These are phyloP conservation scores for Eubucco bourcierii DNA, from an alignment of 2,113 vertebrate species.

Conservation along the genomic window DNA sequence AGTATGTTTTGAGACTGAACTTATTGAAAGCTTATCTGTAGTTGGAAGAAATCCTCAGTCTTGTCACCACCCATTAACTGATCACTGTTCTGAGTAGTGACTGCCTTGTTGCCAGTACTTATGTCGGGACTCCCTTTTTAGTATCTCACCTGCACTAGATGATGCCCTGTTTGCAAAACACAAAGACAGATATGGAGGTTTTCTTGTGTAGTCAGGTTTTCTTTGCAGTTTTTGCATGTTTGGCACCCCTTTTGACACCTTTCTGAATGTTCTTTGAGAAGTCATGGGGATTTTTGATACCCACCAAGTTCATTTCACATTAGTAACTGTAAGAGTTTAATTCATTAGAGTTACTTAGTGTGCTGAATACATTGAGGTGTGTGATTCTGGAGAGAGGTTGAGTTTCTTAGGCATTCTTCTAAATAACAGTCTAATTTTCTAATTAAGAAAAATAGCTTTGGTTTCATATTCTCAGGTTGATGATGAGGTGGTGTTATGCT, in stretches of 20 bases:
- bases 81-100: neutral
- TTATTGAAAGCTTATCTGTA: neutral
- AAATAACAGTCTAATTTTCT: neutral
- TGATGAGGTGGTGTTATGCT: neutral
- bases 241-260: neutral
- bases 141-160: neutral
- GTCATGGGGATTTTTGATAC: neutral
- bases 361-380: neutral
- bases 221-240: neutral
- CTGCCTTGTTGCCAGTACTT: neutral
- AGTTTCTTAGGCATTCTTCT: neutral
- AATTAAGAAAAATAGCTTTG: neutral
- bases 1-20: neutral
- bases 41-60: neutral
- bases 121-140: neutral
- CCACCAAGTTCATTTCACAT: neutral
- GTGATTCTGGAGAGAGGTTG: neutral
- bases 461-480: neutral
- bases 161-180: neutral
- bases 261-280: neutral
- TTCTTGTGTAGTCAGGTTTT: neutral
- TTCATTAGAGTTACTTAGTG: neutral
- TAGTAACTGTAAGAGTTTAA: neutral
- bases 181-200: neutral
- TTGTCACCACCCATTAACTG: neutral